Base-by-base conservation (phyloP, 2,797 vertebrate species). In the Myoxocephalus aenaeus region DNA sequence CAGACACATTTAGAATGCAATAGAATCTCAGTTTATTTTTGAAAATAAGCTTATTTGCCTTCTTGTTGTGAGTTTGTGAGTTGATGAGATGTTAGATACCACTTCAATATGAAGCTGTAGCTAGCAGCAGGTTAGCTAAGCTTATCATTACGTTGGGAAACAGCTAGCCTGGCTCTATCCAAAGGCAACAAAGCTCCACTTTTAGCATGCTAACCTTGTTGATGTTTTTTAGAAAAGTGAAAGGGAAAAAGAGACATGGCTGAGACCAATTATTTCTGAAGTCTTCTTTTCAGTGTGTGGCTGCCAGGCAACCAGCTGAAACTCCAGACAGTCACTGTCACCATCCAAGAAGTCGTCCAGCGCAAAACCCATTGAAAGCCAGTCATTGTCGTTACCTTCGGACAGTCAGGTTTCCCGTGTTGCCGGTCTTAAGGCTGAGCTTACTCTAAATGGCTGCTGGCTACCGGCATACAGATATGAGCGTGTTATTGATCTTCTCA, bases 401-500 rank as follows among this genome's bases (percentile, higher is more conserved):
- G 25, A 59, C n/a, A 3, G 11, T 27, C 20, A 71, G 27, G 7
- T 1, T 20, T 18, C 36, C 5, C 4, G 12, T 17, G 22, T 27
- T 44, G 17, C 29, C 14, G 3, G 7, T 13, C 46, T 42, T 57
- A 25, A 22, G 57, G n/a, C 58, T 38, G 44, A 74, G 58, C 53
- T 67, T 17, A 54, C 1, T 3, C 13, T 57, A 17, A 66, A 48
- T 0, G 0, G 5, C 48, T 56, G 22, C 65, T 54, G 62, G 8
- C 64, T 40, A 8, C 20, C 65, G 65, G 62, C 20, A 48, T 40
- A 58, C 11, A 65, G 15, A 54, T 48, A 56, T 12, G 25, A 69
- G 34, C 27, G 17, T 66, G 50, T 29, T 66, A 69, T 75, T 29
- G n/a, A 62, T 65, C 13, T 74, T 56, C 59, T 56, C 22, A 46